Percentiles rank a stretch among this genome's conserved stretches.
phyloP scores from a whole-genome alignment of 2,113 vertebrate genomes.

The Eublepharis macularius region DNA sequence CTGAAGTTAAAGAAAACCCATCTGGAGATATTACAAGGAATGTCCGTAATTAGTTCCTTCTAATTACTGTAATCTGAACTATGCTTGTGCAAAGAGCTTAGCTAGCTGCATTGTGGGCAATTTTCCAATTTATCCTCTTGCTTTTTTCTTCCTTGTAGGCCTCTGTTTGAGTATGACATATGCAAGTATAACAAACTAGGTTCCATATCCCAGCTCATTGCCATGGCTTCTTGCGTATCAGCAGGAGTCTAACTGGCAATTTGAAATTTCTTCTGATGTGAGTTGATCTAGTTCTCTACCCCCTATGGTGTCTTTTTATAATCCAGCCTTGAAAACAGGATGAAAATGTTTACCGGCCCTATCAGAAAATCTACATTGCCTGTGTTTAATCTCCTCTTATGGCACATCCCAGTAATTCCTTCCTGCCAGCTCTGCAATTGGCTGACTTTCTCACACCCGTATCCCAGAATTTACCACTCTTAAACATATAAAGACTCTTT shows the following conservation, averaged over 20 bases:
- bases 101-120: slow-evolving; percentile 18
- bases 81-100: neutral
- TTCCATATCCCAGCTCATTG: neutral
- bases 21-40: slow-evolving; percentile 17
- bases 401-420: neutral
- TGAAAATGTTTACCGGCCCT: slow-evolving; percentile 7
- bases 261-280: neutral
- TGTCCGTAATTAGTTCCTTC: slow-evolving; percentile 30
- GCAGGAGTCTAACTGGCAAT: neutral
- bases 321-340: slow-evolving; percentile 4
- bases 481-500: neutral
- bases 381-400: neutral
- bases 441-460: neutral
- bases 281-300: neutral
- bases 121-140: slow-evolving; percentile 26
- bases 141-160: neutral
- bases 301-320: neutral
- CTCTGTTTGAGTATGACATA: neutral
- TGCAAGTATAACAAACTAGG: neutral
- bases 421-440: neutral
- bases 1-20: slow-evolving; percentile 21
- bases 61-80: slow-evolving; percentile 22
- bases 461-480: neutral
- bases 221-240: neutral
- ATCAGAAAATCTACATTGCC: too few relatives aligned